Percentiles rank a stretch among this genome's conserved stretches.
Evolutionary conservation across 2,888 invertebrate species (phyloP).

Genomic region (Temnothorax ravouxi): DNA sequence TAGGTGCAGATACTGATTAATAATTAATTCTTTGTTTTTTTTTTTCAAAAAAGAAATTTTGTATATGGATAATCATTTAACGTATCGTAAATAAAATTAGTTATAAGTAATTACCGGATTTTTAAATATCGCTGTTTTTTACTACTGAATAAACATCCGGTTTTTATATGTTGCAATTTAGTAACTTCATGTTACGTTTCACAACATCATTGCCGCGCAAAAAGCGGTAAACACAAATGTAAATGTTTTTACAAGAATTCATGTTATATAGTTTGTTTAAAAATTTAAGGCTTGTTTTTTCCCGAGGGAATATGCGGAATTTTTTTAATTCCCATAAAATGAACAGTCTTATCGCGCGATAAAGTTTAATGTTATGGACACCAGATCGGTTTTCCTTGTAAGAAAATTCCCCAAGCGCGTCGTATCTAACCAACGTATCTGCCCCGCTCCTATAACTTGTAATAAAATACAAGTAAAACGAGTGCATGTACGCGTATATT

Average conservation of each 20-base stretch:
- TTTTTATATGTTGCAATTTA: not conserved
- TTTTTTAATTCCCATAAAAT: slow-evolving; percentile 51
- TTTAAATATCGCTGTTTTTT: not conserved
- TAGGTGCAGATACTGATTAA: not conserved
- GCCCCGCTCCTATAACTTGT: slow-evolving; percentile 29
- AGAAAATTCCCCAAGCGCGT: slow-evolving; percentile 24
- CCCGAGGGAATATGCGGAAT: not conserved
- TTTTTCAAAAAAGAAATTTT: not conserved
- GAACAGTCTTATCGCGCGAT: slow-evolving; percentile 38
- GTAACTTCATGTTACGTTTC: not conserved
- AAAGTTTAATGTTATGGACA: slow-evolving; percentile 38
- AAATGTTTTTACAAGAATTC: slow-evolving; percentile 18
- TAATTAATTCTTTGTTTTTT: not conserved
- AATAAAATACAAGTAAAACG: slow-evolving; percentile 30
- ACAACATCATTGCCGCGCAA: not conserved
- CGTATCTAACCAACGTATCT: slow-evolving; percentile 6
- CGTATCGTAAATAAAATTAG: not conserved
- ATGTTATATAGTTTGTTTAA: not conserved
- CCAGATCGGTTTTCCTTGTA: slow-evolving; percentile 17
- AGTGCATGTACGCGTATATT: slow-evolving; percentile 17
- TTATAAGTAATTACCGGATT: not conserved
- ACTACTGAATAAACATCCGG: not conserved
- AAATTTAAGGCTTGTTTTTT: not conserved
- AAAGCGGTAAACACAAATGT: not conserved
- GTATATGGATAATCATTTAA: not conserved